Conservation (phyloP, 2,113 vertebrate species). For the Antennarius striatus region DNA sequence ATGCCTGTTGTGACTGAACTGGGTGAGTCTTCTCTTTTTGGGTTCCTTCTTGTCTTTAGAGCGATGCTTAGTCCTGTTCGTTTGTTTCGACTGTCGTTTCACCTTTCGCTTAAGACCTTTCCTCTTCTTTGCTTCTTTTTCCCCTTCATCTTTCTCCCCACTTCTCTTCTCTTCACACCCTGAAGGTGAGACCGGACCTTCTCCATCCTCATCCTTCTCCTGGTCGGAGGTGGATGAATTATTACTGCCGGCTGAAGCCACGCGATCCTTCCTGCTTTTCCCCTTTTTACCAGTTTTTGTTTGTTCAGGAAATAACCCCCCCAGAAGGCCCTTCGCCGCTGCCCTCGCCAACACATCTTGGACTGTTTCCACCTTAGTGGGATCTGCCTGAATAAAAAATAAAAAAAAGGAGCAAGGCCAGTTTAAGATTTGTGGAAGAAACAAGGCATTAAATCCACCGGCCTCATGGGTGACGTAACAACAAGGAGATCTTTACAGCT, state of each 20-base stretch:
- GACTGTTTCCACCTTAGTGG: slow-evolving; percentile 67
- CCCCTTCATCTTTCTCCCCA: slow-evolving; percentile 4
- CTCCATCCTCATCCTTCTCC: slow-evolving; percentile 11
- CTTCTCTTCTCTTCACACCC: slow-evolving; percentile 19
- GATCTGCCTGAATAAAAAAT: slow-evolving; percentile 60
- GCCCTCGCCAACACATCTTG: slow-evolving; percentile 75
- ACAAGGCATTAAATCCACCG: slow-evolving; percentile 35
- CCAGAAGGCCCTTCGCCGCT: slow-evolving; percentile 76
- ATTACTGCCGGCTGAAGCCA: slow-evolving; percentile 26
- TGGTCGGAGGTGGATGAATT: slow-evolving; percentile 17
- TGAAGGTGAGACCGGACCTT: not conserved
- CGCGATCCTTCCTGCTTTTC: slow-evolving; percentile 50
- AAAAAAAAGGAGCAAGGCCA: slow-evolving; percentile 15
- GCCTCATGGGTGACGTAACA: slow-evolving; percentile 1
- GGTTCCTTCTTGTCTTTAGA: slow-evolving; percentile 46
- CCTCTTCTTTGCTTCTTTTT: slow-evolving; percentile 22
- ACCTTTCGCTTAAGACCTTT: slow-evolving; percentile 27
- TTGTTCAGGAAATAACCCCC: slow-evolving; percentile 67
- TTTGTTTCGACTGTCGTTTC: slow-evolving; percentile 31
- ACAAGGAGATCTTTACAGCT: no score
- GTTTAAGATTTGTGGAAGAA: slow-evolving; percentile 29
- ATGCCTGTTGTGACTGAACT: slow-evolving; percentile 11
- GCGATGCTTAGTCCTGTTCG: slow-evolving; percentile 15
- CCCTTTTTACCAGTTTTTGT: slow-evolving; percentile 55
- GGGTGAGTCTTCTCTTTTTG: slow-evolving; percentile 36